Evolutionary conservation across 1,140 invertebrate species (phyloP).

Genomic region (Steinernema khuongi): DNA sequence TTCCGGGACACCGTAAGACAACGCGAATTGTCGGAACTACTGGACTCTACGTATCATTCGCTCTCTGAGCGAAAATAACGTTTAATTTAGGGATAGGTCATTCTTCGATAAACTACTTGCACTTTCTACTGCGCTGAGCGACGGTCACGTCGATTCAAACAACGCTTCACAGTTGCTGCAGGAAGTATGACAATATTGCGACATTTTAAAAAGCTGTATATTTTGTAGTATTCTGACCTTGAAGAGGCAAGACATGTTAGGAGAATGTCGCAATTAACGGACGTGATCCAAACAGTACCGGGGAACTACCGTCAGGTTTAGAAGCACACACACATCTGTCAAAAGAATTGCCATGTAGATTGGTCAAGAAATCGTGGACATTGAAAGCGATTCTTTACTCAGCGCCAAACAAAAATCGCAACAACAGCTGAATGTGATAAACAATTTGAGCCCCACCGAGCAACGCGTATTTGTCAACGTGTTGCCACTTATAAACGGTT

Average conservation of each 20-base stretch:
- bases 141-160: neutral
- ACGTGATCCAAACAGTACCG: neutral
- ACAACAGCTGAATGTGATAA: neutral
- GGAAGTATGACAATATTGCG: neutral
- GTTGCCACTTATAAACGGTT: too few relatives aligned
- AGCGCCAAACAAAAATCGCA: neutral
- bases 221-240: neutral
- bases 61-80: neutral
- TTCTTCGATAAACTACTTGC: neutral
- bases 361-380: neutral
- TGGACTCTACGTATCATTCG: too few relatives aligned
- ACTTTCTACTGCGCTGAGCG: neutral
- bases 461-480: too few relatives aligned
- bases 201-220: neutral
- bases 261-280: neutral
- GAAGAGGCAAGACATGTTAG: neutral
- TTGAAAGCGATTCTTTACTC: neutral
- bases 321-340: too few relatives aligned
- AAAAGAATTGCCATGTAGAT: too few relatives aligned
- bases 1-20: too few relatives aligned
- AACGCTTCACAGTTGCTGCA: neutral
- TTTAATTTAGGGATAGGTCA: neutral
- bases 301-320: neutral
- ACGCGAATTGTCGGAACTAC: too few relatives aligned
- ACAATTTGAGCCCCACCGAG: neutral